Evolutionary conservation across 2,113 vertebrate species (phyloP).

Genomic region (Strigops habroptila): DNA sequence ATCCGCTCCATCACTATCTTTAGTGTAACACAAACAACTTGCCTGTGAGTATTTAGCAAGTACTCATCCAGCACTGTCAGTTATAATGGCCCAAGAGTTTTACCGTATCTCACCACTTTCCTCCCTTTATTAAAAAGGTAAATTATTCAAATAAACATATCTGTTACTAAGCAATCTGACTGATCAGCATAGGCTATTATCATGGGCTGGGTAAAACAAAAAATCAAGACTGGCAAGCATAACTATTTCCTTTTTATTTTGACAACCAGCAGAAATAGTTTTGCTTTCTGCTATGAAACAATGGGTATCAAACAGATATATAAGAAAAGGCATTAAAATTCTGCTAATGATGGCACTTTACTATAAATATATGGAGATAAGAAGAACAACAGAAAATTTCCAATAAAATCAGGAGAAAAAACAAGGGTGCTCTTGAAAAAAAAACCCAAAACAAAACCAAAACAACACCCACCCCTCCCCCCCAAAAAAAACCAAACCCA

Average conservation of each 20-base stretch:
- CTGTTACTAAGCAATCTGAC: not conserved
- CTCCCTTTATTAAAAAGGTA: not conserved
- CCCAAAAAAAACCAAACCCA: no score
- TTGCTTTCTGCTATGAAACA: not conserved
- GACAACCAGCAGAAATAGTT: not conserved
- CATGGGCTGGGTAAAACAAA: not conserved
- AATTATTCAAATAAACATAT: not conserved
- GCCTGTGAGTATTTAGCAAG: not conserved
- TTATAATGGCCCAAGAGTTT: not conserved
- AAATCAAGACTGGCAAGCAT: not conserved
- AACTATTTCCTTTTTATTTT: not conserved
- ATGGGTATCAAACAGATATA: not conserved
- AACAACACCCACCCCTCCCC: no score
- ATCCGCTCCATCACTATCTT: not conserved
- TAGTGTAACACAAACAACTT: not conserved
- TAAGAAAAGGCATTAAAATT: not conserved
- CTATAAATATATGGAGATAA: not conserved
- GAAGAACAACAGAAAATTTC: not conserved
- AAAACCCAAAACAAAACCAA: not conserved
- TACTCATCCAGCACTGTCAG: not conserved
- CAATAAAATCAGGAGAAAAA: not conserved
- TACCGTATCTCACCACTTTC: not conserved
- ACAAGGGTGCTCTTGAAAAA: not conserved
- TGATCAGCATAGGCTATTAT: not conserved
- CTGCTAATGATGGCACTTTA: not conserved